These are phyloP conservation scores for Fistularia tabacaria DNA, from an alignment of 2,797 vertebrate genomes.

Conservation along the genomic window DNA sequence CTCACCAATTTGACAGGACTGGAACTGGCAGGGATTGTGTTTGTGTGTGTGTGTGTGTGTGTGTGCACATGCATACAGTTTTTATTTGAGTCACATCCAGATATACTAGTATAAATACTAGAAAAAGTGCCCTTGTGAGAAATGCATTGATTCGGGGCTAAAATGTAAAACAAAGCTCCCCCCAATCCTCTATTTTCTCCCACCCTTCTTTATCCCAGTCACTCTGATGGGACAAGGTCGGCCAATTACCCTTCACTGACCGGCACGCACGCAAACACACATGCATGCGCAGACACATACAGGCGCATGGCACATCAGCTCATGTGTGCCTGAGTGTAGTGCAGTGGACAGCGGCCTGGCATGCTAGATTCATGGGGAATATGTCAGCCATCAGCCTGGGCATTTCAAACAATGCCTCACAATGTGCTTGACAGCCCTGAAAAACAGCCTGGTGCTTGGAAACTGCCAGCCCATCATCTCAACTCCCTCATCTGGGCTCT, in stretches of 20 bases:
- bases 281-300: conserved; percentile 10
- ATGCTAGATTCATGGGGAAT: conserved; percentile 72
- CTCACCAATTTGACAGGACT: background rate
- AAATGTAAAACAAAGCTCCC: conserved; percentile 55
- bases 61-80: background rate
- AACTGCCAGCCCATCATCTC: conserved; percentile 74
- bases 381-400: conserved; percentile 72
- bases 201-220: conserved; percentile 43
- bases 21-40: background rate
- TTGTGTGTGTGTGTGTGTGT: conserved; percentile 10
- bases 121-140: conserved; percentile 45
- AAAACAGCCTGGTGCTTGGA: conserved; percentile 73
- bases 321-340: conserved; percentile 54
- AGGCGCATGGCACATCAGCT: conserved; percentile 5
- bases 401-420: conserved; percentile 77
- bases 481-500: conserved; percentile 72
- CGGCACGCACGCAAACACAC: conserved; percentile 28
- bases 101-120: conserved; percentile 40
- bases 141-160: conserved; percentile 45
- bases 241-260: conserved; percentile 73
- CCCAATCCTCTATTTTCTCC: conserved; percentile 14
- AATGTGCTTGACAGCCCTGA: conserved; percentile 76
- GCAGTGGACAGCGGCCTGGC: conserved; percentile 64
- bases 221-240: conserved; percentile 67
- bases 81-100: no score